Conservation (phyloP, 2,888 invertebrate genomes). For the Hypselothyrea guttata region DNA sequence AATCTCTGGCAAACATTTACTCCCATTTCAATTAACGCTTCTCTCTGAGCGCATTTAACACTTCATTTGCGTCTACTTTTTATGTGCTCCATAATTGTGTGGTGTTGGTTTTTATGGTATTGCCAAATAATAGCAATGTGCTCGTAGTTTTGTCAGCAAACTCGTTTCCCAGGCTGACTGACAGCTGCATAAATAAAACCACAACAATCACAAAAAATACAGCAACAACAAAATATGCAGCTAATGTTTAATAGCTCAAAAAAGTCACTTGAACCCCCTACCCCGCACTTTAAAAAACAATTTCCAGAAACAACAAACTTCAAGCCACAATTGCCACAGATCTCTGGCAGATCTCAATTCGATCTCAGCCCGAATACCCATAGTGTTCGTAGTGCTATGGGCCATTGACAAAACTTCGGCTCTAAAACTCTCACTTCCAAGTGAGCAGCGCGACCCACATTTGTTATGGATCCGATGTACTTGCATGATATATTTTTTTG, state of each 20-base stretch:
- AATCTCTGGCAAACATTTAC: too few relatives aligned
- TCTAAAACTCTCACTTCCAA: slow-evolving; percentile 36
- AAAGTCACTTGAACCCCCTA: slow-evolving; percentile 35
- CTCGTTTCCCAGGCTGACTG: slow-evolving; percentile 36
- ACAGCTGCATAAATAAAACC: slow-evolving; percentile 65
- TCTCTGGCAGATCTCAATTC: slow-evolving; percentile 40
- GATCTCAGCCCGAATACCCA: slow-evolving; percentile 35
- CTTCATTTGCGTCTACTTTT: slow-evolving; percentile 23
- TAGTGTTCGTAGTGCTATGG: too few relatives aligned
- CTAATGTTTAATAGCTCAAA: slow-evolving; percentile 26
- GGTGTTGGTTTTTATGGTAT: slow-evolving; percentile 28
- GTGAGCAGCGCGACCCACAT: slow-evolving; percentile 67
- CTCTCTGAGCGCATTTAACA: slow-evolving; percentile 46
- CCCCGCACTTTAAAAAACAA: slow-evolving; percentile 38
- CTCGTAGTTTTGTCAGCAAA: slow-evolving; percentile 25
- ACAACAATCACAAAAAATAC: too few relatives aligned
- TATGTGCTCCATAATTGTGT: slow-evolving; percentile 46
- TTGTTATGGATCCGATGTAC: slow-evolving; percentile 21
- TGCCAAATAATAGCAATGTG: slow-evolving; percentile 34
- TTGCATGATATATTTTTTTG: slow-evolving; percentile 9
- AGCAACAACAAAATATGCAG: slow-evolving; percentile 27
- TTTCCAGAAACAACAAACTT: slow-evolving; percentile 63
- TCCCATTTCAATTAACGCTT: slow-evolving; percentile 36
- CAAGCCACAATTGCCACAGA: slow-evolving; percentile 60
- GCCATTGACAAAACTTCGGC: slow-evolving; percentile 63